Conservation (phyloP, 2,113 vertebrate genomes). For the Cinclus cinclus region DNA sequence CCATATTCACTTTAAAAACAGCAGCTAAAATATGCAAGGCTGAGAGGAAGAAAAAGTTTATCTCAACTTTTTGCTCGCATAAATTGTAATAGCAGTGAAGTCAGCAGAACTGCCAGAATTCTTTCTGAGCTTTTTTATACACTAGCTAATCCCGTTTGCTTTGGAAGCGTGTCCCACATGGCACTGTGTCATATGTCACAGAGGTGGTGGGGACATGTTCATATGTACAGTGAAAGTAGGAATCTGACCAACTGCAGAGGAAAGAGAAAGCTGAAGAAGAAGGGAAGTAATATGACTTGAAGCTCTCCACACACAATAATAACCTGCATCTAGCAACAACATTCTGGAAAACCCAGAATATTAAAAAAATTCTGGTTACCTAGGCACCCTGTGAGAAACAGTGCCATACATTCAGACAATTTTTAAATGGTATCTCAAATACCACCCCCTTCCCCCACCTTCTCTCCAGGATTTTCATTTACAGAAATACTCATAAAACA, state of each 20-base stretch:
- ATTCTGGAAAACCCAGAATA: neutral
- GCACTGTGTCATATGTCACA: neutral
- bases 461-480: conserved; percentile 4
- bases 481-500: conserved; percentile 42
- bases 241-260: neutral
- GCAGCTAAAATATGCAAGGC: neutral
- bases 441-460: neutral
- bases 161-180: neutral
- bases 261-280: neutral
- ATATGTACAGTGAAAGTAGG: neutral
- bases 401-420: neutral
- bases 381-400: neutral
- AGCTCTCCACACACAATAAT: neutral
- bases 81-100: neutral
- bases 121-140: neutral
- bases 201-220: neutral
- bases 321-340: neutral
- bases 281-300: neutral
- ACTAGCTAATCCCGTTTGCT: neutral
- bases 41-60: neutral
- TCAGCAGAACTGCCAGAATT: neutral
- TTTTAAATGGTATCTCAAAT: neutral
- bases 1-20: neutral
- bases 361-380: neutral
- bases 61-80: neutral